These are phyloP conservation scores for Tipula unca DNA, from an alignment of 2,888 invertebrate genomes.

Conservation along the genomic window DNA sequence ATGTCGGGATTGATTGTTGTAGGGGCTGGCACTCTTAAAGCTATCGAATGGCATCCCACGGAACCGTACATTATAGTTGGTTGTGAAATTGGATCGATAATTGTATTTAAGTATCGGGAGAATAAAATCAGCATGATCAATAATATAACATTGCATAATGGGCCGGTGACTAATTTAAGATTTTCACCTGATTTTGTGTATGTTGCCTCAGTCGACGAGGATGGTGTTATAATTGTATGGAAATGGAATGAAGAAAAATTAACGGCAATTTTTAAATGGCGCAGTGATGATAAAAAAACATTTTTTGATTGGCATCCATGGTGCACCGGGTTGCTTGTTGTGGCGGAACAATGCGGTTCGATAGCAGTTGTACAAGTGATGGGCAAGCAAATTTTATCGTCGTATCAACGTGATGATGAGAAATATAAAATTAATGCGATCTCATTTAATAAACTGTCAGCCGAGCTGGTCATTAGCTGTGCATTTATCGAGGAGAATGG, in stretches of 20 bases:
- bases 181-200: conserved; percentile 35
- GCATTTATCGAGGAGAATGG: conserved; percentile 24
- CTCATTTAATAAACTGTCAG: conserved; percentile 40
- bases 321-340: conserved; percentile 28
- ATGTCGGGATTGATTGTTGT: neutral
- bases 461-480: conserved; percentile 40
- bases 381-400: conserved; percentile 34
- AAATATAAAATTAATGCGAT: conserved; percentile 35
- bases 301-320: conserved; percentile 44
- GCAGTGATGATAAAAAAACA: conserved; percentile 22
- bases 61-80: conserved; percentile 34
- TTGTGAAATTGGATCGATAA: conserved; percentile 31
- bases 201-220: conserved; percentile 33
- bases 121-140: too few relatives aligned
- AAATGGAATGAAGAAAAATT: conserved; percentile 30
- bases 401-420: conserved; percentile 33
- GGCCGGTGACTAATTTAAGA: conserved; percentile 31
- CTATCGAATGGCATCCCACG: conserved; percentile 34
- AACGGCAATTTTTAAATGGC: conserved; percentile 23
- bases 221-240: conserved; percentile 33
- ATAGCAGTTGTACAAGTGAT: conserved; percentile 35
- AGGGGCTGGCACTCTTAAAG: conserved; percentile 23
- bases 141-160: neutral
- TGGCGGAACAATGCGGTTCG: conserved; percentile 28
- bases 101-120: conserved; percentile 28